Conservation (phyloP, 2,113 vertebrate genomes). For the Plestiodon gilberti region DNA sequence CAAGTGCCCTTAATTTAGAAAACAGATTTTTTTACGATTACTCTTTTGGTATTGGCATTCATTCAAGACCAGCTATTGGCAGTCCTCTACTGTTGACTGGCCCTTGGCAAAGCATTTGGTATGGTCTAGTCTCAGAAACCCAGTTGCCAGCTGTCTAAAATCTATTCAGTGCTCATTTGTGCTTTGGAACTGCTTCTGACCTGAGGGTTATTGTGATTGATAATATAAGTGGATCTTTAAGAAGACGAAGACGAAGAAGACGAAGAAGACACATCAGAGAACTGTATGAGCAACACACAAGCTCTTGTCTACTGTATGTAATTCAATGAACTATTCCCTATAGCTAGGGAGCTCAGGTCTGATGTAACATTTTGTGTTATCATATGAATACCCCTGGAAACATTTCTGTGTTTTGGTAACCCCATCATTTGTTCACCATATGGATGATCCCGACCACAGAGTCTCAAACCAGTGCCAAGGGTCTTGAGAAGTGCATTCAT, state of each 20-base stretch:
- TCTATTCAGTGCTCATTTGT: slow-evolving; percentile 31
- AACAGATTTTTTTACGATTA: slow-evolving; percentile 48
- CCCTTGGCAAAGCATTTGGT: slow-evolving; percentile 64
- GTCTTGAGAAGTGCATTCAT: neutral
- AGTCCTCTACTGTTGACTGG: slow-evolving; percentile 41
- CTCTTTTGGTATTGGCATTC: slow-evolving; percentile 18
- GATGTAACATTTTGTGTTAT: neutral
- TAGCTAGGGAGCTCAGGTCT: neutral
- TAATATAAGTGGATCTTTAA: neutral
- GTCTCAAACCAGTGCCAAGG: neutral
- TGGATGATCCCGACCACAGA: neutral
- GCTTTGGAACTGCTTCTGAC: slow-evolving; percentile 39
- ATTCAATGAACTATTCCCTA: neutral
- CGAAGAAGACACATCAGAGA: neutral
- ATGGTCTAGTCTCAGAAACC: neutral
- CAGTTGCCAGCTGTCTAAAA: slow-evolving; percentile 39
- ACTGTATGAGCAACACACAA: neutral
- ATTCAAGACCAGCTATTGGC: slow-evolving; percentile 53
- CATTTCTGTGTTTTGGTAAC: neutral
- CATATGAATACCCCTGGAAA: neutral
- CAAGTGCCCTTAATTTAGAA: slow-evolving; percentile 64
- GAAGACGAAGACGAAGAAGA: slow-evolving; percentile 23
- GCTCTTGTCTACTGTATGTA: neutral
- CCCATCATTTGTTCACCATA: neutral
- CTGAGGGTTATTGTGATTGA: slow-evolving; percentile 24